Conservation (phyloP, 2,888 invertebrate genomes). For the Alsophila aescularia region DNA sequence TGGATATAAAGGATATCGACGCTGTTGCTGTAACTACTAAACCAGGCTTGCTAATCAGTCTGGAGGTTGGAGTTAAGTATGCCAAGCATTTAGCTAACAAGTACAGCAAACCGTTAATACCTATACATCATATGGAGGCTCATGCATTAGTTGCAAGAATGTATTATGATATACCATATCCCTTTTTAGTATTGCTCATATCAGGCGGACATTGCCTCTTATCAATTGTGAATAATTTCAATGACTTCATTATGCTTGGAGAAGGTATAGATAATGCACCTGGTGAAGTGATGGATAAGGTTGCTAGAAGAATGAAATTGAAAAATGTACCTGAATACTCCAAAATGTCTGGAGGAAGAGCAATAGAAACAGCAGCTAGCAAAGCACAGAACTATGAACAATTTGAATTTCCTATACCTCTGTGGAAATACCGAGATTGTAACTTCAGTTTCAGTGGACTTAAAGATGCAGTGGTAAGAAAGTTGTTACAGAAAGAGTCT, state of each 20-base stretch:
- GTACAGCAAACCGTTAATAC: conserved; percentile 92
- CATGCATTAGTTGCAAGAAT: conserved; percentile 96
- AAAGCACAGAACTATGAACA: conserved; percentile 86
- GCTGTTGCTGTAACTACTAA: conserved; percentile 96
- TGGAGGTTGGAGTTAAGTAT: conserved; percentile 92
- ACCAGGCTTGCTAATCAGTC: conserved; percentile 92
- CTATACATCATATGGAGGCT: conserved; percentile 99
- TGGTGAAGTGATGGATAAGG: conserved; percentile 97
- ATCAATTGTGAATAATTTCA: conserved; percentile 88
- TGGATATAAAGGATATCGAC: conserved; percentile 88
- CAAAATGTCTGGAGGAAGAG: conserved; percentile 91
- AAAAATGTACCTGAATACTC: conserved; percentile 90
- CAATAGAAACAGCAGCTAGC: conserved; percentile 92
- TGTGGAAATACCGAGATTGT: conserved; percentile 89
- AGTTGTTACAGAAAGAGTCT: conserved; percentile 85
- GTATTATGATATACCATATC: conserved; percentile 89
- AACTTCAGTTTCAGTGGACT: conserved; percentile 96
- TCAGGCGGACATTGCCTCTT: conserved; percentile 97
- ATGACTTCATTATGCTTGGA: conserved; percentile 92
- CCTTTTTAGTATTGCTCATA: conserved; percentile 94
- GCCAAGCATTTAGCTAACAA: conserved; percentile 89
- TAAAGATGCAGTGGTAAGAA: conserved; percentile 84
- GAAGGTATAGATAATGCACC: conserved; percentile 93
- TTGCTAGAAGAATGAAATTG: conserved; percentile 92
- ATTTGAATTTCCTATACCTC: conserved; percentile 87